Evolutionary conservation across 2,113 vertebrate species (phyloP).

Genomic region (Quiscalus mexicanus): DNA sequence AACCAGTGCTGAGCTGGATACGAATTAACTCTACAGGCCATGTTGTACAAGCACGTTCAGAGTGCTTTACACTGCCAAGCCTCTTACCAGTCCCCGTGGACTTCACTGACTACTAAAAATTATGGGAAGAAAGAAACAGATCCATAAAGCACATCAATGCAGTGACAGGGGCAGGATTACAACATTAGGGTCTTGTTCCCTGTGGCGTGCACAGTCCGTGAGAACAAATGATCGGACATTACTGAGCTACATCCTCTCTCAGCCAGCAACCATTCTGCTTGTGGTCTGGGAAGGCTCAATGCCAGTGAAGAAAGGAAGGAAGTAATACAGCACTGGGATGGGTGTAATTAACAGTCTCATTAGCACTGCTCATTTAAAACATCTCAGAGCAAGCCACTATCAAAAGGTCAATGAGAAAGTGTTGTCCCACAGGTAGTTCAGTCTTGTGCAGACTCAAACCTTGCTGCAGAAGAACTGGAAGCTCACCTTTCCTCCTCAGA

Average conservation of each 20-base stretch:
- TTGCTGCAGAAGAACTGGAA: neutral
- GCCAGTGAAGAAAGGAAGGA: neutral
- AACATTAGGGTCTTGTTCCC: neutral
- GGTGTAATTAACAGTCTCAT: neutral
- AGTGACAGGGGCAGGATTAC: neutral
- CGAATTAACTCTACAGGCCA: neutral
- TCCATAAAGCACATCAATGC: neutral
- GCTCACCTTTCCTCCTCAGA: neutral
- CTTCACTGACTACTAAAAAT: neutral
- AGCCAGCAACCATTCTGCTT: neutral
- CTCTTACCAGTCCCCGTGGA: rapidly evolving
- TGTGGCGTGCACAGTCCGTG: rapidly evolving
- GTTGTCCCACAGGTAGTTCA: neutral
- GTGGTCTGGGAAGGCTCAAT: neutral
- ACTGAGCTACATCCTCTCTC: neutral
- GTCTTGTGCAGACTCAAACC: neutral
- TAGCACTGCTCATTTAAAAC: neutral
- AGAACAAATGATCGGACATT: neutral
- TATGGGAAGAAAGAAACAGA: neutral
- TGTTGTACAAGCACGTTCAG: neutral
- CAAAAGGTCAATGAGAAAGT: neutral
- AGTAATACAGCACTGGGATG: neutral
- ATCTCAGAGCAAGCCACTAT: neutral
- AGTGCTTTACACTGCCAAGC: neutral
- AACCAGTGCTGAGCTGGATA: neutral